These are phyloP conservation scores for Onthophagus taurus DNA, from an alignment of 1,140 invertebrate genomes.

Conservation along the genomic window DNA sequence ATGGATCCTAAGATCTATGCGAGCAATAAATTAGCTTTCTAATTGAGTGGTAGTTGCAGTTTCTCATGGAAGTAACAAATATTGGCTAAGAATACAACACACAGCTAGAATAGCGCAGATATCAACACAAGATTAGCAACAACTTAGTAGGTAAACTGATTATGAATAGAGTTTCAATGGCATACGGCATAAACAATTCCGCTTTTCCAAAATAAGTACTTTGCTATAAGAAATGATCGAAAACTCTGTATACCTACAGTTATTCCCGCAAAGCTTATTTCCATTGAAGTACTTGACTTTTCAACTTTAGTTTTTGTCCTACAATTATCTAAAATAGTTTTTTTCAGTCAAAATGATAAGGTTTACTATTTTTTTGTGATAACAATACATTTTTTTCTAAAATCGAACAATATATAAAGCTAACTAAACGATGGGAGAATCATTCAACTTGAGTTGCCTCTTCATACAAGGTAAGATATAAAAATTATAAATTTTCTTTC, in stretches of 20 bases:
- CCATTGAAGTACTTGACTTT: constrained; percentile 21
- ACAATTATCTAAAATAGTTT: no score
- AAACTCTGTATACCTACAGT: constrained; percentile 35
- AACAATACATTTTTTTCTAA: background rate
- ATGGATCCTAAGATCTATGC: no score
- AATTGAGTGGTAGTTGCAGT: no score
- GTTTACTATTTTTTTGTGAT: background rate
- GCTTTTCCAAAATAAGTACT: no score
- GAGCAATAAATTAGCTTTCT: no score
- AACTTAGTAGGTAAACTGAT: background rate
- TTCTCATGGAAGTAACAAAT: no score
- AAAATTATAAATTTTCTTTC: background rate
- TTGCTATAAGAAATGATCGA: no score
- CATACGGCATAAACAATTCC: no score
- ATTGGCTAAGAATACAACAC: no score
- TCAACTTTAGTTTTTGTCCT: no score
- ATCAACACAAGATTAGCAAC: background rate
- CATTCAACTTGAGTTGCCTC: background rate
- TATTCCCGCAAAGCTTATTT: constrained; percentile 38
- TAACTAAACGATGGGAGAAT: background rate
- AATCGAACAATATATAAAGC: background rate
- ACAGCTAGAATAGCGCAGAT: no score
- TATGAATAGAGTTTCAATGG: no score
- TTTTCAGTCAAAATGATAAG: constrained; percentile 16
- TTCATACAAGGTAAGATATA: background rate